phyloP scores from a whole-genome alignment of 1,140 invertebrate species.

The Heliothis virescens region DNA sequence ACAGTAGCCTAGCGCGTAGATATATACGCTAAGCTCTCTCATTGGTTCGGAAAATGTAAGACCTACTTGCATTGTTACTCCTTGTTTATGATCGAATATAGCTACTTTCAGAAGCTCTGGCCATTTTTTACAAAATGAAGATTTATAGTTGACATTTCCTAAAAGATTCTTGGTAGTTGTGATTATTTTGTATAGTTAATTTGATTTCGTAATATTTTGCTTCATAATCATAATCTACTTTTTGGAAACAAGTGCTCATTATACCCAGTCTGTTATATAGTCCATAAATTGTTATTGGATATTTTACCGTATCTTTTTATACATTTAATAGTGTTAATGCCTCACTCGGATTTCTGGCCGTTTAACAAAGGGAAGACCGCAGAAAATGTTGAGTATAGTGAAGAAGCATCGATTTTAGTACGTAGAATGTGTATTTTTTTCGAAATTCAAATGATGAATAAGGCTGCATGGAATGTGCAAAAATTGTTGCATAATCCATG shows the following conservation, averaged over 20 bases:
- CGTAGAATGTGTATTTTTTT: slow-evolving; percentile 37
- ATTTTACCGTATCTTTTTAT: slow-evolving; percentile 24
- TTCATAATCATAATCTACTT: neutral
- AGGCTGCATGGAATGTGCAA: neutral
- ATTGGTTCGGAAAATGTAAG: neutral
- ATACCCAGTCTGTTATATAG: slow-evolving; percentile 16
- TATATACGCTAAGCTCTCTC: no score
- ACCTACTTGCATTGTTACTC: neutral
- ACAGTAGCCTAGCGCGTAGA: no score
- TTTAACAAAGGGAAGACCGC: slow-evolving; percentile 53
- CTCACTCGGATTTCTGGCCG: slow-evolving; percentile 68
- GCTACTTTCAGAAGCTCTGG: neutral
- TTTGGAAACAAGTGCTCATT: slow-evolving; percentile 4
- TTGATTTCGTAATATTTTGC: slow-evolving; percentile 32
- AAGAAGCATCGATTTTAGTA: slow-evolving; percentile 60
- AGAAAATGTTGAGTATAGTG: slow-evolving; percentile 47
- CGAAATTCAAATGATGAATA: neutral
- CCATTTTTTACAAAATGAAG: slow-evolving; percentile 11
- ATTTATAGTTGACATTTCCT: slow-evolving; percentile 25
- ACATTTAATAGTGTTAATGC: slow-evolving; percentile 54
- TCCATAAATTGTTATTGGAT: slow-evolving; percentile 17
- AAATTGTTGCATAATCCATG: neutral
- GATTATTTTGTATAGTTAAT: slow-evolving; percentile 31
- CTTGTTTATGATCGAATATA: slow-evolving; percentile 2
- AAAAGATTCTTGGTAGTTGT: slow-evolving; percentile 35